Conservation (phyloP, 1,140 invertebrate genomes). For the Brachionus rubens region DNA sequence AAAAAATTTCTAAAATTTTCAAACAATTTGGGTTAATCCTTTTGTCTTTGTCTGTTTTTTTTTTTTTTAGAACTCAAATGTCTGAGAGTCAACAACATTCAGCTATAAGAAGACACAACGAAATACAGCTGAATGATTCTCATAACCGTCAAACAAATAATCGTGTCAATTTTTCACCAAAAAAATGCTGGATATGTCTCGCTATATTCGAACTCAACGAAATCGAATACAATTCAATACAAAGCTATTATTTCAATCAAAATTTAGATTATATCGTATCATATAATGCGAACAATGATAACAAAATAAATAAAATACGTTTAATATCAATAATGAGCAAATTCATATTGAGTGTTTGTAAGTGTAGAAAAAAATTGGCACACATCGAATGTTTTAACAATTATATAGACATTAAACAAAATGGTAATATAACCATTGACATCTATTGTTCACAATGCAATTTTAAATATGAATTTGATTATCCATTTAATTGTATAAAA, state of each 20-base stretch:
- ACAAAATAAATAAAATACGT: constrained; percentile 2
- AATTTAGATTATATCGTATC: not conserved
- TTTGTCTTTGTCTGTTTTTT: not conserved
- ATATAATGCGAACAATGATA: not conserved
- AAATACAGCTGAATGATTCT: not conserved
- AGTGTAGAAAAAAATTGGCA: constrained; percentile 38
- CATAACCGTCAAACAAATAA: not conserved
- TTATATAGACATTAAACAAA: constrained; percentile 36
- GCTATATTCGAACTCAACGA: constrained; percentile 17
- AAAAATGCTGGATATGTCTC: constrained; percentile 41
- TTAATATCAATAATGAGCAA: not conserved
- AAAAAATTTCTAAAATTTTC: no score
- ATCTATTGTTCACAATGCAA: constrained; percentile 33
- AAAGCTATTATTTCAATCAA: not conserved
- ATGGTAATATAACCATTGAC: constrained; percentile 10
- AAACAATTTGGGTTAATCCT: not conserved
- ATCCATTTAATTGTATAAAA: constrained; percentile 41
- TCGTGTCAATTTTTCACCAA: not conserved
- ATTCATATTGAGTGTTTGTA: constrained; percentile 31
- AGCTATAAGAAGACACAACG: constrained; percentile 6
- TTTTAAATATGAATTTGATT: constrained; percentile 36
- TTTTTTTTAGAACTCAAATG: constrained; percentile 21
- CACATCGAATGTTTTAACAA: constrained; percentile 38
- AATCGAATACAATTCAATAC: not conserved
- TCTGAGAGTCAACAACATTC: not conserved